Percentiles rank a stretch among this genome's conserved stretches.
Conservation (phyloP, 2,888 invertebrate genomes). For the Trypoxylon attenuatum region DNA sequence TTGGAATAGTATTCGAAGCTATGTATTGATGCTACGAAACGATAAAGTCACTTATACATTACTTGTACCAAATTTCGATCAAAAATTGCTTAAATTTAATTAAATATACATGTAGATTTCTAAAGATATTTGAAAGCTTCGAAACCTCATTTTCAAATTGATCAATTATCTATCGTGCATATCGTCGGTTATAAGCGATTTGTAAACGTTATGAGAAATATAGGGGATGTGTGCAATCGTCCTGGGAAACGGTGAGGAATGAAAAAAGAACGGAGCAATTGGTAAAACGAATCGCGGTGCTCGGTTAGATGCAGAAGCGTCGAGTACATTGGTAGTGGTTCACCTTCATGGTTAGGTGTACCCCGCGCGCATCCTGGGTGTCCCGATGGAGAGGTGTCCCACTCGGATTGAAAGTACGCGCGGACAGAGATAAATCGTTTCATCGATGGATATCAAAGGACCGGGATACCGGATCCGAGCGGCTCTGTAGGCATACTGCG, state of each 20-base stretch:
- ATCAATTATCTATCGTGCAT: no score
- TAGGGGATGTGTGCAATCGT: slow-evolving; percentile 6
- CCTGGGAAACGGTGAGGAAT: not conserved
- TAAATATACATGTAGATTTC: no score
- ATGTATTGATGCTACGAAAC: no score
- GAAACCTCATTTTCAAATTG: no score
- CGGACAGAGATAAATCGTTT: slow-evolving; percentile 61
- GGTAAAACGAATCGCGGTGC: slow-evolving; percentile 42
- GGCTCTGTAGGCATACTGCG: slow-evolving; percentile 42
- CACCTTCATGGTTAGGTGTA: slow-evolving; percentile 45
- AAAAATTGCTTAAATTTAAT: no score
- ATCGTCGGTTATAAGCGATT: not conserved
- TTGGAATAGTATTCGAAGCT: no score
- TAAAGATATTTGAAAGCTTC: no score
- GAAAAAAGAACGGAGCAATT: slow-evolving; percentile 28
- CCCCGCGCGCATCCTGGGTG: slow-evolving; percentile 49
- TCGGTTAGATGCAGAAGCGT: slow-evolving; percentile 32
- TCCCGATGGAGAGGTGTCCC: slow-evolving; percentile 60
- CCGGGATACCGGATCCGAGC: slow-evolving; percentile 51
- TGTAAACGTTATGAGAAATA: not conserved
- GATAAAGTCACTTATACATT: no score
- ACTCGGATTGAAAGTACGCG: slow-evolving; percentile 58
- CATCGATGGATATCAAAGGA: slow-evolving; percentile 61
- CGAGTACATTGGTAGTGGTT: slow-evolving; percentile 32
- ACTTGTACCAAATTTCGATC: no score